Conservation (phyloP, 2,113 vertebrate species). For the Callaeas wilsoni region DNA sequence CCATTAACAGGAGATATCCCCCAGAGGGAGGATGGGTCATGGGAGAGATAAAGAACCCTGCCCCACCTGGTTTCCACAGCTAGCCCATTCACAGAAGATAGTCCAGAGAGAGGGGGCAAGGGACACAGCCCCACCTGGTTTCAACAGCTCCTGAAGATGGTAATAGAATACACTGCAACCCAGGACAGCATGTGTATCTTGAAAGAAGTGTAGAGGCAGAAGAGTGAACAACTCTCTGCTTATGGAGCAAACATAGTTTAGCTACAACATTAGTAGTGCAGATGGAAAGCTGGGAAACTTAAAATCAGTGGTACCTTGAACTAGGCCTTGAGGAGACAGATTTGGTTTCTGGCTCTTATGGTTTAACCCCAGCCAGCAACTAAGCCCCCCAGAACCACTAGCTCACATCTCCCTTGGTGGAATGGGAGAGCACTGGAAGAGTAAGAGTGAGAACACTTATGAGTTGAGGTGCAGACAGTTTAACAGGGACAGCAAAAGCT, state of each 20-base stretch:
- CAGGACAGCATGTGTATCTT: background rate
- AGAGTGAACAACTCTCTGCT: background rate
- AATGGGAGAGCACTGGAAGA: background rate
- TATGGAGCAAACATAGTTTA: background rate
- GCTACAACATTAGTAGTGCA: background rate
- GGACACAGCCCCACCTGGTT: too few relatives aligned
- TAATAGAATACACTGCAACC: too few relatives aligned
- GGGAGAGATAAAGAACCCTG: too few relatives aligned
- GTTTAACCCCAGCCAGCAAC: background rate
- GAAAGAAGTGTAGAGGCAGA: background rate
- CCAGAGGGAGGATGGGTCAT: too few relatives aligned
- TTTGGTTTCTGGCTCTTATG: background rate
- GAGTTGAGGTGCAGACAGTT: background rate
- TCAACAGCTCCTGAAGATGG: too few relatives aligned
- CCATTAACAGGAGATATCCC: too few relatives aligned
- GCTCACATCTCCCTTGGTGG: fast-evolving
- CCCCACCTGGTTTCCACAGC: too few relatives aligned
- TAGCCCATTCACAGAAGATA: too few relatives aligned
- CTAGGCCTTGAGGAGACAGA: background rate
- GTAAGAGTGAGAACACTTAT: background rate
- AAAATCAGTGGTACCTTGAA: background rate
- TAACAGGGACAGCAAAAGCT: background rate
- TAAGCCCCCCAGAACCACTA: fast-evolving
- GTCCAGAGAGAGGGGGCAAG: too few relatives aligned
- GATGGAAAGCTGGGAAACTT: background rate